Evolutionary conservation across 30 jellyfish, hydroid and myxozoan species (phyloP).

Genomic region (Pseudorhiza aurosa): DNA sequence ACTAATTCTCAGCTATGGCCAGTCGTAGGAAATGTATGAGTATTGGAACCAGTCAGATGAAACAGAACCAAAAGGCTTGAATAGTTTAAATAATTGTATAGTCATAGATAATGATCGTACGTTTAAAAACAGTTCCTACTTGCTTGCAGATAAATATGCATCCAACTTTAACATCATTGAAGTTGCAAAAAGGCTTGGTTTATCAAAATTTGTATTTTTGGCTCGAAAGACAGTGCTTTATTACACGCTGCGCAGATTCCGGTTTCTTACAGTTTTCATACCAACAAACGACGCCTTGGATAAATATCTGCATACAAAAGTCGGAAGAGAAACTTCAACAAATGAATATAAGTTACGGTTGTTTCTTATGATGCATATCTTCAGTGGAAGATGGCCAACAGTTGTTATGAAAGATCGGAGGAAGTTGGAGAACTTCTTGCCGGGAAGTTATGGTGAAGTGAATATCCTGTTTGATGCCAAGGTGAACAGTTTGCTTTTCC

Average conservation of each 20-base stretch:
- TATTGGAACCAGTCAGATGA: too few species aligned
- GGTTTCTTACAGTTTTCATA: constrained; percentile 14
- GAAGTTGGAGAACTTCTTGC: constrained; percentile 21
- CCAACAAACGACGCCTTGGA: constrained; percentile 35
- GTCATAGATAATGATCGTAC: too few species aligned
- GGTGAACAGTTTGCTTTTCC: too few species aligned
- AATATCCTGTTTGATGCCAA: not conserved
- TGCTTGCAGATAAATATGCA: constrained; percentile 9
- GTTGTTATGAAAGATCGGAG: not conserved
- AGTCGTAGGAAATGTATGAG: too few species aligned
- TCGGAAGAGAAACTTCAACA: not conserved
- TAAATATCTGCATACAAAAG: not conserved
- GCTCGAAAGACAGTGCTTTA: not conserved
- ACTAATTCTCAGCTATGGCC: too few species aligned
- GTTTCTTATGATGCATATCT: constrained; percentile 14
- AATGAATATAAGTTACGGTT: not conserved
- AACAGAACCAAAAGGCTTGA: too few species aligned
- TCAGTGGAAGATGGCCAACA: constrained; percentile 69
- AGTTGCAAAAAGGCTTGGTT: constrained; percentile 25
- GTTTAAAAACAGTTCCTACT: not conserved
- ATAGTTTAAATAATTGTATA: too few species aligned
- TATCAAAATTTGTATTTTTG: constrained; percentile 20
- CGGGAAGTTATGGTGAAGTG: constrained; percentile 23
- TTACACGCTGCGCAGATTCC: not conserved
- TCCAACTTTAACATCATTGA: constrained; percentile 12